Percentiles rank a stretch among this genome's conserved stretches.
These are phyloP conservation scores for Nemotelus pantherinus DNA, from an alignment of 2,888 invertebrate species.

Conservation along the genomic window DNA sequence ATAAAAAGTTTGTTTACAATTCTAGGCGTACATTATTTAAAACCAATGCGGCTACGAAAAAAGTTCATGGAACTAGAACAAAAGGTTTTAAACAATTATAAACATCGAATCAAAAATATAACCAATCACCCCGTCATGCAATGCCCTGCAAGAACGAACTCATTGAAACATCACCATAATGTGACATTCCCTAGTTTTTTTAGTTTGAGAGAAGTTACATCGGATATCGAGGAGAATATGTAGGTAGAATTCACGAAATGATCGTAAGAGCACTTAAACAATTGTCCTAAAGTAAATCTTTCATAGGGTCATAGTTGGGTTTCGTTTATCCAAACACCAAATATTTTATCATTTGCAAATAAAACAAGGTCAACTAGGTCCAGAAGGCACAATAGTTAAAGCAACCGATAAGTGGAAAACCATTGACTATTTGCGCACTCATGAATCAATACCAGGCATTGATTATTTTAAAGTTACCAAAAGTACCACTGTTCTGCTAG, in stretches of 20 bases:
- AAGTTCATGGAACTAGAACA: not conserved
- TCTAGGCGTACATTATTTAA: not conserved
- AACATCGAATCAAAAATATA: too few relatives aligned
- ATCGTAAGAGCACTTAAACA: not conserved
- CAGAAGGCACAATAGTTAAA: constrained; percentile 69
- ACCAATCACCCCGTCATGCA: too few relatives aligned
- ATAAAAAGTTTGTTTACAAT: not conserved
- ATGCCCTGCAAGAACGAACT: too few relatives aligned
- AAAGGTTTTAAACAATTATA: constrained; percentile 65
- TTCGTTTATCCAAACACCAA: constrained; percentile 74
- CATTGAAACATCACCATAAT: too few relatives aligned
- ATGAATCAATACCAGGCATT: not conserved
- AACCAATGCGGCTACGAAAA: not conserved
- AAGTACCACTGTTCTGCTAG: not conserved
- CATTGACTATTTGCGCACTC: constrained; percentile 65
- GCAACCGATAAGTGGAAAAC: constrained; percentile 74
- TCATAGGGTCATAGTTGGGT: constrained; percentile 76
- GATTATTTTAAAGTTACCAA: not conserved
- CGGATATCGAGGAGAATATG: constrained; percentile 70
- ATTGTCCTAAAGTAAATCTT: not conserved
- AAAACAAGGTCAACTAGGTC: constrained; percentile 72
- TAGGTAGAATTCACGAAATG: constrained; percentile 58
- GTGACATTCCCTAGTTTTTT: constrained; percentile 66
- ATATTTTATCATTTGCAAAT: constrained; percentile 80
- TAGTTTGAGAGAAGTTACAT: constrained; percentile 71